Base-by-base conservation (phyloP, 1,140 invertebrate genomes). In the Conus ventricosus region DNA sequence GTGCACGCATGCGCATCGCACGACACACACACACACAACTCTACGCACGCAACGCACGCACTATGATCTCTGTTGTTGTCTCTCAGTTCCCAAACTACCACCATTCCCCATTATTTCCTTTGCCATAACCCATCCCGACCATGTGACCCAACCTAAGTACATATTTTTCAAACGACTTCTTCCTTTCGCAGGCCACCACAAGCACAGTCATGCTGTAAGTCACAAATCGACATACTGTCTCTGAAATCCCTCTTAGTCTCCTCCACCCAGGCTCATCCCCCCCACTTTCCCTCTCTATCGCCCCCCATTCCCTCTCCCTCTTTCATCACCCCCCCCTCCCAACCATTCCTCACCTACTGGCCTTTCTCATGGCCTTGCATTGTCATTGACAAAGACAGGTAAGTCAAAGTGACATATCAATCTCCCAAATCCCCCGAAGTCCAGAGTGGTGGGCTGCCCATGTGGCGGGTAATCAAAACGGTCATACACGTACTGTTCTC, bases 161-260 rank as follows among this genome's bases (percentile, higher is more conserved):
- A 11, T 60, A 15, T 1, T 60, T 60, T 60, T 71, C 67, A 17
- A n/a, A n/a, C 4, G 57, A 60, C 57, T 60, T 60, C 11, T 71
- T 20, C 67, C 67, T 71, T 20, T 20, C 13, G 6, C 20, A 71
- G 67, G 67, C 67, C 15, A 20, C 15, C 67, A 71, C 13, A 5
- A 71, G 11, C 20, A 6, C 67, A 23, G 67, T n/a, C 23, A n/a
- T 71, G 17, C 20, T 20, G 17, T 23, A 71, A 71, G 67, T 71
- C 67, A 71, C 67, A 71, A 71, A 71, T 71, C 23, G 67, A 71
- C 67, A 71, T 71, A 71, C 67, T 71, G 13, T n/a, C 67, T 71
- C 67, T 7, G n/a, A 20, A 13, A 13, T 71, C 67, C 67, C 20
- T 1, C 67, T 71, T 20, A 11, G 20, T 6, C 23, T 17, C 6